Evolutionary conservation across 2,113 vertebrate species (phyloP).

Genomic region (Leptobrachium ailaonicum): DNA sequence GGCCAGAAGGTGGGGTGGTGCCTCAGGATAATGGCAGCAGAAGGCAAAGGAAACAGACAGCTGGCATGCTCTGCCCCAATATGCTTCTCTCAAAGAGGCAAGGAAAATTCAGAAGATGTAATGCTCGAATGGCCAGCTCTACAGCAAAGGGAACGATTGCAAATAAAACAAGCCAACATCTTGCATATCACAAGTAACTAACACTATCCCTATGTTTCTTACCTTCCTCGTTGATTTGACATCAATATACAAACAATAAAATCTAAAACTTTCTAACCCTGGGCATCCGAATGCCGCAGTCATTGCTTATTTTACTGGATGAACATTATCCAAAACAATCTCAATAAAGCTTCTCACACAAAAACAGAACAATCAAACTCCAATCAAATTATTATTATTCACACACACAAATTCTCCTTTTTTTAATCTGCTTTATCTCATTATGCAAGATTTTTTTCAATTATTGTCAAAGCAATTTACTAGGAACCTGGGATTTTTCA

Average conservation of each 20-base stretch:
- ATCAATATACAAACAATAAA: slow-evolving; percentile 45
- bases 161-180: slow-evolving; percentile 92
- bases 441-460: not conserved
- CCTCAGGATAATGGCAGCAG: slow-evolving; percentile 97
- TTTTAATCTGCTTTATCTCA: not conserved
- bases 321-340: not conserved
- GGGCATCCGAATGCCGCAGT: slow-evolving; percentile 2
- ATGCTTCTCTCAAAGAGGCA: slow-evolving; percentile 98
- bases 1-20: slow-evolving; percentile 97
- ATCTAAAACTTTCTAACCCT: slow-evolving; percentile 17
- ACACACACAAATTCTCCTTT: not conserved
- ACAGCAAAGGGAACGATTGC: slow-evolving; percentile 85
- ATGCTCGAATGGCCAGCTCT: slow-evolving; percentile 87
- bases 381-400: not conserved
- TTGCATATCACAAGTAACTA: slow-evolving; percentile 70
- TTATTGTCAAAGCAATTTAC: not conserved
- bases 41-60: slow-evolving; percentile 97
- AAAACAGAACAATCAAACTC: not conserved
- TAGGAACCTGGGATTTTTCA: slow-evolving; percentile 17
- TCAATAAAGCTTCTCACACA: not conserved
- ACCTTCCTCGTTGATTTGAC: not conserved
- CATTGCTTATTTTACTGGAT: not conserved
- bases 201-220: slow-evolving; percentile 38
- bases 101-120: slow-evolving; percentile 94
- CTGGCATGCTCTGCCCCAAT: slow-evolving; percentile 98